Percentiles rank a stretch among this genome's conserved stretches.
Conservation (phyloP, 2,113 vertebrate genomes). For the Nothoprocta pentlandii region DNA sequence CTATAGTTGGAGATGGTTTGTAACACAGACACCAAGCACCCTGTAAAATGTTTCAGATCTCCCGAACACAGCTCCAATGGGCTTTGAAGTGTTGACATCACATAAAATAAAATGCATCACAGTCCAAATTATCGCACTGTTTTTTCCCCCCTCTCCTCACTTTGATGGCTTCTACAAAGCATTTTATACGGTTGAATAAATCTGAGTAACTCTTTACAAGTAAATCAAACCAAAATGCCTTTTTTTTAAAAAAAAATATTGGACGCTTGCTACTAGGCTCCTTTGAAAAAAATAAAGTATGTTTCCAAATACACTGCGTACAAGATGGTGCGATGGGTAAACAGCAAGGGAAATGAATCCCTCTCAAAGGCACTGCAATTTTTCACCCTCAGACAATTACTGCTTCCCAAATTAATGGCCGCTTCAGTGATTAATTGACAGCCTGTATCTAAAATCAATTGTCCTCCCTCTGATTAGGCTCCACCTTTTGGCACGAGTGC, state of each 20-base stretch:
- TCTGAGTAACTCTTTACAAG: conserved; percentile 66
- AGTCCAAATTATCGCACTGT: conserved; percentile 68
- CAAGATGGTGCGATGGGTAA: conserved; percentile 65
- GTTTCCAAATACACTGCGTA: conserved; percentile 56
- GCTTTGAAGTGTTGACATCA: conserved; percentile 79
- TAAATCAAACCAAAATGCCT: conserved; percentile 65
- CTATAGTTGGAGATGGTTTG: conserved; percentile 48
- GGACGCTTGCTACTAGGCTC: background rate
- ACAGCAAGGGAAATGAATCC: conserved; percentile 44
- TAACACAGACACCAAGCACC: conserved; percentile 15
- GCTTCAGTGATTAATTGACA: background rate
- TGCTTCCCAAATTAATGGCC: background rate
- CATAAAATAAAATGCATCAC: conserved; percentile 70
- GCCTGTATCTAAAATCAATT: background rate
- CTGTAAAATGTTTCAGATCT: conserved; percentile 41
- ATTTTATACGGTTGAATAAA: conserved; percentile 75
- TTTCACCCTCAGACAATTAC: conserved; percentile 5
- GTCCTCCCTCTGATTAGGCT: background rate
- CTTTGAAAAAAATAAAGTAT: conserved; percentile 29
- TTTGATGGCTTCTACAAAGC: conserved; percentile 76
- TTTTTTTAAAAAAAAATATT: background rate
- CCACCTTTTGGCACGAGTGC: background rate
- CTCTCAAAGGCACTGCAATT: background rate
- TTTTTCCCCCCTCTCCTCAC: conserved; percentile 21
- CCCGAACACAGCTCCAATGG: conserved; percentile 32